Conservation (phyloP, 2,888 invertebrate genomes). For the Thera obeliscata region DNA sequence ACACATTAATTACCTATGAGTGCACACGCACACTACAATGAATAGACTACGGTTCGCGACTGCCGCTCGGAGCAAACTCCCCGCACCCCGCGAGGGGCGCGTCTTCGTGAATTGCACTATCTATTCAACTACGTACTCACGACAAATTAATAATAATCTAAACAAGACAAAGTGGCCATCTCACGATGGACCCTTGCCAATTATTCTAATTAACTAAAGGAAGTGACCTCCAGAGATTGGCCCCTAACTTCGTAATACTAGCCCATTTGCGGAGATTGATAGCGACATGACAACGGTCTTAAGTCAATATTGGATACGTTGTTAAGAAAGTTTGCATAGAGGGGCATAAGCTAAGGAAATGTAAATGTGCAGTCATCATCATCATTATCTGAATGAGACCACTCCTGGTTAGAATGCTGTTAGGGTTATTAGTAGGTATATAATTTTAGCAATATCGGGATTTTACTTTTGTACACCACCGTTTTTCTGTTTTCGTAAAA, state of each 20-base stretch:
- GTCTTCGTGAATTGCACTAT: too few relatives aligned
- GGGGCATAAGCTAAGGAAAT: constrained; percentile 24
- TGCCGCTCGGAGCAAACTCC: too few relatives aligned
- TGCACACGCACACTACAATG: too few relatives aligned
- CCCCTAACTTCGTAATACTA: constrained; percentile 70
- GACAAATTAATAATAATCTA: constrained; percentile 37
- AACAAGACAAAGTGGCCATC: constrained; percentile 43
- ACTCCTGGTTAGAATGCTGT: too few relatives aligned
- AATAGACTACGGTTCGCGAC: too few relatives aligned
- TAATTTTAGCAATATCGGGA: too few relatives aligned
- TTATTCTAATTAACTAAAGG: constrained; percentile 83
- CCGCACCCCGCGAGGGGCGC: too few relatives aligned
- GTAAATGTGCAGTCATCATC: background rate
- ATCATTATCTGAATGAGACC: background rate
- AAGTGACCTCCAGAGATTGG: constrained; percentile 80
- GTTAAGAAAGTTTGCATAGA: constrained; percentile 63
- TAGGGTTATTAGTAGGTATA: too few relatives aligned
- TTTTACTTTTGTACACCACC: too few relatives aligned
- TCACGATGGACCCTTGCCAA: constrained; percentile 57
- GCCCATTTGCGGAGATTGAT: constrained; percentile 79
- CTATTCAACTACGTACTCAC: constrained; percentile 1
- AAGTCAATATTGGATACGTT: constrained; percentile 64
- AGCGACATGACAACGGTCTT: constrained; percentile 76
- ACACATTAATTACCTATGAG: too few relatives aligned
- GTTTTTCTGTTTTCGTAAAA: too few relatives aligned